Evolutionary conservation across 2,797 vertebrate genomes (phyloP), one percentile per base, ranked within the genome.

Genomic region (Furcifer pardalis): DNA sequence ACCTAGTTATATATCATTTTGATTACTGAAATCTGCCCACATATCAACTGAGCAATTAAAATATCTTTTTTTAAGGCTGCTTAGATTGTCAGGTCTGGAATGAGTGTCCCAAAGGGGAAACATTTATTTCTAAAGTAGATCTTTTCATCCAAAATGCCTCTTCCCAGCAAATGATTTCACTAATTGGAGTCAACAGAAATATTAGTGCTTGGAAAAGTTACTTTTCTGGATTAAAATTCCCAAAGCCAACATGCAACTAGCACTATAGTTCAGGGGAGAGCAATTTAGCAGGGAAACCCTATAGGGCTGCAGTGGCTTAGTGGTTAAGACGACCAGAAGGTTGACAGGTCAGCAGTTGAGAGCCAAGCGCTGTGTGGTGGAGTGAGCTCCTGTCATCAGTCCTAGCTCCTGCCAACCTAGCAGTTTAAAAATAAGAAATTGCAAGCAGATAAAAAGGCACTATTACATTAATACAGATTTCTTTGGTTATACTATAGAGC

Each of bases 1-100:
- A 95, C 95, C 40, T 42, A 94, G 80, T 96, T 96, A 96, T 97
- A 95, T 96, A 95, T 96, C 97, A 95, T 96, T 96, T 95, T 96
- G 96, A 96, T 98, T 98, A 97, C 96, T 95, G 97, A 96, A 91
- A 96, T 96, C 94, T 89, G 96, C 96, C 96, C 96, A 85, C 96
- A 96, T 95, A 98, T 97, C 96, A 97, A 94, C 94, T 97, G 96
- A 98, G 97, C 97, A 98, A 97, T 97, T 98, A 98, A 97, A 98
- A 97, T 94, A 95, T 97, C 96, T 96, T n/a, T n/a, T n/a, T n/a
- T n/a, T n/a, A n/a, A 97, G 95, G 92, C 96, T 95, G 95, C 95
- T 95, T 93, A 91, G 95, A 95, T 96, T 96, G 95, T 95, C 95
- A 95, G 96, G 96, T 94, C 96, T 95, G 97, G 94, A 96, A 95